Percentiles rank a stretch among this genome's conserved stretches.
Evolutionary conservation across 2,113 vertebrate species (phyloP).

Genomic region (Climacteris rufus): DNA sequence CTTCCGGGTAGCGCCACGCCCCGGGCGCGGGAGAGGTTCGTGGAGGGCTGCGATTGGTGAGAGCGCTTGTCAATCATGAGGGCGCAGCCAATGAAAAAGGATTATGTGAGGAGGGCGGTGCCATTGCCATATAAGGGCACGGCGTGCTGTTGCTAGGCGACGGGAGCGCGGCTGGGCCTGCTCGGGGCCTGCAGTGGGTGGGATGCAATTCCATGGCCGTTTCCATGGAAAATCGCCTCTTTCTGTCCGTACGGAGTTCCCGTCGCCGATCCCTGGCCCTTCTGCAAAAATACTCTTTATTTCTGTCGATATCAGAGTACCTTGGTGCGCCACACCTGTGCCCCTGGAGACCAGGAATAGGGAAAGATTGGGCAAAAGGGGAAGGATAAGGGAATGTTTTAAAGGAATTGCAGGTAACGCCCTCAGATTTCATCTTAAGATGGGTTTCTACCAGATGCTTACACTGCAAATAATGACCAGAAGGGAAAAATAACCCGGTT

Average conservation of each 20-base stretch:
- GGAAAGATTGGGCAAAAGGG: neutral
- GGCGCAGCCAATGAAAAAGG: accelerated
- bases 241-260: neutral
- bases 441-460: neutral
- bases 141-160: neutral
- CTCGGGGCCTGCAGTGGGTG: accelerated
- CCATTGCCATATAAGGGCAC: accelerated
- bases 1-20: neutral
- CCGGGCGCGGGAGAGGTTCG: neutral
- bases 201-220: neutral
- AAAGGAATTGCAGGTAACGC: too few relatives aligned
- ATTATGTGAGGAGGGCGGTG: accelerated
- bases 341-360: accelerated
- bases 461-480: too few relatives aligned
- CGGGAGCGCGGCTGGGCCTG: accelerated
- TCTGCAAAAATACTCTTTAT: accelerated
- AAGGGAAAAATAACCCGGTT: neutral
- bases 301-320: accelerated
- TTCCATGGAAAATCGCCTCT: neutral
- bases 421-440: neutral
- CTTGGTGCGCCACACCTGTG: neutral
- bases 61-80: accelerated
- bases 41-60: neutral
- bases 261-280: accelerated
- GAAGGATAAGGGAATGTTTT: neutral